A percentile compares a stretch with the other conserved stretches of the same genome.
These are phyloP conservation scores for Eugnorisma glareosa DNA, from an alignment of 2,888 invertebrate genomes.

Conservation along the genomic window DNA sequence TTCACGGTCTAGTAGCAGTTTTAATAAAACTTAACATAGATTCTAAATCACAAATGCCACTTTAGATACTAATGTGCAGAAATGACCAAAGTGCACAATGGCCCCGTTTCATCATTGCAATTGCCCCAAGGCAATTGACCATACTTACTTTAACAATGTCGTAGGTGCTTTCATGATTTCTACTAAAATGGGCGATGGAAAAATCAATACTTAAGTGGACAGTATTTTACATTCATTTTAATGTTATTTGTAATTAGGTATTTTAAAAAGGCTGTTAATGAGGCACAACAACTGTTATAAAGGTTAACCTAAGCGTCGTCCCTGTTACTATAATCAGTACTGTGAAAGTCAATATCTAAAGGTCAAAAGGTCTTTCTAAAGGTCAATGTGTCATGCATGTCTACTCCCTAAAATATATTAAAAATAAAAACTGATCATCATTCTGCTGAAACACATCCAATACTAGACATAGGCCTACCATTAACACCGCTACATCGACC, in stretches of 20 bases:
- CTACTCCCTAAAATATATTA: neutral
- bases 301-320: neutral
- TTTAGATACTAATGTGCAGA: conserved; percentile 5
- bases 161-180: conserved; percentile 3
- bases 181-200: neutral
- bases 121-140: conserved; percentile 15
- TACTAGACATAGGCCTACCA: neutral
- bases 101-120: neutral
- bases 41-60: neutral
- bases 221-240: neutral
- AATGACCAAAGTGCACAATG: conserved; percentile 23
- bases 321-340: neutral
- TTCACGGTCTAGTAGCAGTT: neutral
- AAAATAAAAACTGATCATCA: neutral
- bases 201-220: neutral
- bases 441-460: neutral
- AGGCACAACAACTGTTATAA: neutral
- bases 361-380: neutral
- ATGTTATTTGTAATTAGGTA: neutral
- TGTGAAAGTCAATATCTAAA: neutral
- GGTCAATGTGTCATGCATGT: neutral
- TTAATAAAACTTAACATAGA: neutral
- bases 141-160: conserved; percentile 11
- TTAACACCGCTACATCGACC: neutral
- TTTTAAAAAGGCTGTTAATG: neutral